Percentiles rank a stretch among this genome's conserved stretches.
Evolutionary conservation across 1,140 invertebrate genomes (phyloP).

Genomic region (Leptinotarsa undecemlineata): DNA sequence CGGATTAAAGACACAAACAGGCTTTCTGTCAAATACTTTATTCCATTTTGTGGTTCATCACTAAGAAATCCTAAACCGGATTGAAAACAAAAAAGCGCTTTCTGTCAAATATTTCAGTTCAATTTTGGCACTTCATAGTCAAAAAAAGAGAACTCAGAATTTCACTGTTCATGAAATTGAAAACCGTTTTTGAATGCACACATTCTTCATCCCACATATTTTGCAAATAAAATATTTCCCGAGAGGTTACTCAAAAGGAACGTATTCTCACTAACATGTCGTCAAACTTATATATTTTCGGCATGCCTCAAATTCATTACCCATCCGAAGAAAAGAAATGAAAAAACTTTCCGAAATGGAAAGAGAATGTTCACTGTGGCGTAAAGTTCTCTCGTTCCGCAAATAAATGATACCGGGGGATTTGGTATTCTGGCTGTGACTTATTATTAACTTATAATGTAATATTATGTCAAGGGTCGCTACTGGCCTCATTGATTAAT

Average conservation of each 20-base stretch:
- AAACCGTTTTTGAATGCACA: no score
- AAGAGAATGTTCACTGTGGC: not conserved
- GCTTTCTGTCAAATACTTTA: no score
- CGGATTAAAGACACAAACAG: no score
- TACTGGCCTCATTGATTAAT: slow-evolving; percentile 39
- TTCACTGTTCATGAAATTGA: no score
- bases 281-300: not conserved
- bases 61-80: no score
- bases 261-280: not conserved
- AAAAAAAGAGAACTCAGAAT: no score
- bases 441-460: slow-evolving; percentile 35
- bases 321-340: not conserved
- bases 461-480: slow-evolving; percentile 34
- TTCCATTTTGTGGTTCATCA: no score
- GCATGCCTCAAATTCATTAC: not conserved
- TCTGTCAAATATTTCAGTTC: no score
- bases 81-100: no score
- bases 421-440: slow-evolving; percentile 17
- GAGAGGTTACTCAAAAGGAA: not conserved
- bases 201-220: no score
- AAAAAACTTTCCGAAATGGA: slow-evolving; percentile 20
- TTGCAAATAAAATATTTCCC: no score
- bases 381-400: slow-evolving; percentile 6
- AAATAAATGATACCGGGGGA: slow-evolving; percentile 17
- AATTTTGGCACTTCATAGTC: no score